Conservation (phyloP, 1,140 invertebrate genomes). For the Ceratina calcarata region DNA sequence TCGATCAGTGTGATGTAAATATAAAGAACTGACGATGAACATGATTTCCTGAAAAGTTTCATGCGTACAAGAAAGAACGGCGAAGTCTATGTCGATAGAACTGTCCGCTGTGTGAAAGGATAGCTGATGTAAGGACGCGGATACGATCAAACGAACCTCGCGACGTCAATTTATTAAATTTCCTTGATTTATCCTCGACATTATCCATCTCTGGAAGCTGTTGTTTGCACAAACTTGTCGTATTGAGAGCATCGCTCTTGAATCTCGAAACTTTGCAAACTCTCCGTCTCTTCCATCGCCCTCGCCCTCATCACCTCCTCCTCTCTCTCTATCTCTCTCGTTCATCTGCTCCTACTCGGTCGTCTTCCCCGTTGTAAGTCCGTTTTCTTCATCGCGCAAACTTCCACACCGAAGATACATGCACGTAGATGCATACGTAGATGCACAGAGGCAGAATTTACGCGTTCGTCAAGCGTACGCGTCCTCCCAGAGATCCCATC, state of each 20-base stretch:
- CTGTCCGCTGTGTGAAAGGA: no score
- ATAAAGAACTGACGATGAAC: no score
- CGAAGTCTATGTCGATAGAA: background rate
- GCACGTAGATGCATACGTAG: background rate
- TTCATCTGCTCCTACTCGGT: slow-evolving; percentile 3
- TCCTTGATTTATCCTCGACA: slow-evolving; percentile 75
- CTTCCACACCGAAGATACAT: background rate
- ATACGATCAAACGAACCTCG: no score
- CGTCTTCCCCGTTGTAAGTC: background rate
- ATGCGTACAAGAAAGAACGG: background rate
- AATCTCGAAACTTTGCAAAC: slow-evolving; percentile 74
- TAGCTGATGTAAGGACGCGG: no score
- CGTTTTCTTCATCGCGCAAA: slow-evolving; percentile 29
- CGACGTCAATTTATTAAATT: slow-evolving; percentile 75
- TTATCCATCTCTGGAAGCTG: slow-evolving; percentile 75
- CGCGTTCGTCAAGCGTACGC: no score
- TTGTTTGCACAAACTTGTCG: slow-evolving; percentile 74
- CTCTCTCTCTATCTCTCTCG: slow-evolving; percentile 35
- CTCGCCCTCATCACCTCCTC: slow-evolving; percentile 7
- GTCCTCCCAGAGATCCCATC: background rate
- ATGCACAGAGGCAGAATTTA: background rate
- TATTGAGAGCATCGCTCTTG: slow-evolving; percentile 71
- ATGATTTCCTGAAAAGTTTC: no score
- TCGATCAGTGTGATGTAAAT: no score
- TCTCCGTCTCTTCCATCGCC: slow-evolving; percentile 43